Base-by-base conservation (phyloP, 2,797 vertebrate genomes). In the Scomberomorus guttatus region DNA sequence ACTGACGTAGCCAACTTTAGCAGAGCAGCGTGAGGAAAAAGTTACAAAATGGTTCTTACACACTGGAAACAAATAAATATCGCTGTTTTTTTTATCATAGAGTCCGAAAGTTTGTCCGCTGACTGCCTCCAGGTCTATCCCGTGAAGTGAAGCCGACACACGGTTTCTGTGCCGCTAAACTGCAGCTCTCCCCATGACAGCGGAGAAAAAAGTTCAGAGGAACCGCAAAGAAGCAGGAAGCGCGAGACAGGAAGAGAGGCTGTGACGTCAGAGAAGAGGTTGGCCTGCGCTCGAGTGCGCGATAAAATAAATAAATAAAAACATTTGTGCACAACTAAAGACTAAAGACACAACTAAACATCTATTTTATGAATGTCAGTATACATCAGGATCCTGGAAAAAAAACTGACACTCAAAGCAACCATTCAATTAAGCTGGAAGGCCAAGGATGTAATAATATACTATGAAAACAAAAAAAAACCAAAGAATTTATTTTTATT, bases 191-290 rank as follows among this genome's bases (percentile, higher is more conserved):
- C 22, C 29, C 44, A 7, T 4, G 52, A 34, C 17, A 22, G 61
- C 18, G 13, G 22, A 42, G 50, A 37, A 3, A 27, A 60, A 81
- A 67, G 59, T 72, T 84, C 29, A 57, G 24, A 54, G 25, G 2
- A 18, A n/a, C 72, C 27, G 77, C 42, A 7, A 54, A 2, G 60
- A 72, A 80, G 17, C 73, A 70, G 87, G 88, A 86, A 87, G 87
- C 59, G 20, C 0, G 3, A 37, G 22, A 12, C 48, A 15, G 71
- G 72, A 71, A 70, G 20, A 8, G n/a, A 54, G 25, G 1, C 0
- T 51, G 5, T 32, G 14, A 68, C 70, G 73, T 77, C 64, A 59
- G 6, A 15, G 37, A 10, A 3, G 37, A 37, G 8, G 5, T 32
- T 32, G 27, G 6, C 29, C 1, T 32, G 29, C 29, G 29, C 29